Percentiles rank a stretch among this genome's conserved stretches.
These are phyloP conservation scores for Galago senegalensis DNA, from an alignment of 2,797 vertebrate genomes.

Conservation along the genomic window DNA sequence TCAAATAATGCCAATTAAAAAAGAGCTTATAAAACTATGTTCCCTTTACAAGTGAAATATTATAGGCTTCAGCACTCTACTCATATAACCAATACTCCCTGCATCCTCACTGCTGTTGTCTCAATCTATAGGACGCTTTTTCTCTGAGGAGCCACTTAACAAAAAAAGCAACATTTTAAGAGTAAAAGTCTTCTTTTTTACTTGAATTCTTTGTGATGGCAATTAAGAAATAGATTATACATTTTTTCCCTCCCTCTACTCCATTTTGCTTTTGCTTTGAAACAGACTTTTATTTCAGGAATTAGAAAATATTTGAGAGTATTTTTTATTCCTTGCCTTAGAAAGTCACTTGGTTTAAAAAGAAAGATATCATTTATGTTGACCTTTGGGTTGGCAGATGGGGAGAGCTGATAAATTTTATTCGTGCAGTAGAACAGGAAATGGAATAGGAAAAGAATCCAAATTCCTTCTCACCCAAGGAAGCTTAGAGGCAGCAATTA, in stretches of 20 bases:
- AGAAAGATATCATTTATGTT: conserved; percentile 47
- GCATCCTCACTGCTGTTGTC: not conserved
- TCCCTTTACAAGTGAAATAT: not conserved
- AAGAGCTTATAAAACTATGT: conserved; percentile 34
- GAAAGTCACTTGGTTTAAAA: conserved; percentile 47
- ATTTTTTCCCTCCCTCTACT: not conserved
- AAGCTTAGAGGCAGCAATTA: conserved; percentile 14
- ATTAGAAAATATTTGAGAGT: conserved; percentile 43
- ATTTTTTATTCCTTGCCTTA: conserved; percentile 7
- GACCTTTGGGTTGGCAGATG: conserved; percentile 39
- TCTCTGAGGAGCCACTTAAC: not conserved
- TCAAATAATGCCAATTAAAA: conserved; percentile 31
- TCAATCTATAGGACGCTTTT: not conserved
- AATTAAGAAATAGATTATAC: conserved; percentile 18
- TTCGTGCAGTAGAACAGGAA: conserved; percentile 23
- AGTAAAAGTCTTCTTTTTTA: conserved; percentile 5
- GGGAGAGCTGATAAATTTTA: conserved; percentile 39
- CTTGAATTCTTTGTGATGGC: not conserved
- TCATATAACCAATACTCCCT: not conserved
- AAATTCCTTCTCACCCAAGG: not conserved
- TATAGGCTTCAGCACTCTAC: not conserved
- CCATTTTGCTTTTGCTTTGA: conserved; percentile 47
- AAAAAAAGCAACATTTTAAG: conserved; percentile 37
- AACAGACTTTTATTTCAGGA: conserved; percentile 29
- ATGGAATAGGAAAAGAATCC: not conserved